Percentiles rank a stretch among this genome's conserved stretches.
phyloP scores from a whole-genome alignment of 2,797 vertebrate genomes.

The Champsocephalus gunnari region DNA sequence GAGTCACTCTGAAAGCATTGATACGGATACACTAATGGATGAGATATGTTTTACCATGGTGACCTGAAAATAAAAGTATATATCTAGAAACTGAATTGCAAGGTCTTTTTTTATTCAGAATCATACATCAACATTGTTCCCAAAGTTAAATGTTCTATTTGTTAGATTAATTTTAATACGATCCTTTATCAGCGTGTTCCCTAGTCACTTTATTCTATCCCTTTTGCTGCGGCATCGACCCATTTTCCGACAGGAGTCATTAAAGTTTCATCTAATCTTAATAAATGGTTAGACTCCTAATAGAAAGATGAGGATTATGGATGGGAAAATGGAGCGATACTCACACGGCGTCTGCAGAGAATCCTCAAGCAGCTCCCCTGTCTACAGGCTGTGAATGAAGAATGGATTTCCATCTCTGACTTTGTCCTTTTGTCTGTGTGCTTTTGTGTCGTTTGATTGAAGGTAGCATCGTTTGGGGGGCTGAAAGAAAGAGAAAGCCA shows the following conservation, averaged over 20 bases:
- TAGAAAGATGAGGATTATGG: slow-evolving; percentile 68
- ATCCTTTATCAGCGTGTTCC: slow-evolving; percentile 31
- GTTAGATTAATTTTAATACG: slow-evolving; percentile 43
- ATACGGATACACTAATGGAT: too few relatives aligned
- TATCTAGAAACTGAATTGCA: not conserved
- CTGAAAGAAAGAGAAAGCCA: slow-evolving; percentile 58
- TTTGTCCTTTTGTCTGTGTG: slow-evolving; percentile 71
- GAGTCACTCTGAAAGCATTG: not conserved
- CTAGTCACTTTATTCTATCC: slow-evolving; percentile 28
- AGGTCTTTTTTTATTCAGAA: not conserved
- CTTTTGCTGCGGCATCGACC: slow-evolving; percentile 56
- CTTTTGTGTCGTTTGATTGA: slow-evolving; percentile 76
- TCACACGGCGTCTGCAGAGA: slow-evolving; percentile 61
- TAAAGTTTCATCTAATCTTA: slow-evolving; percentile 77
- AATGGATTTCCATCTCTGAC: slow-evolving; percentile 73
- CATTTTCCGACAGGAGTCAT: slow-evolving; percentile 72
- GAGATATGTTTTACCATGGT: too few relatives aligned
- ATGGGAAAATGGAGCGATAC: slow-evolving; percentile 64
- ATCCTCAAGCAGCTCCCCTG: slow-evolving; percentile 65
- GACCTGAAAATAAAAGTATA: too few relatives aligned
- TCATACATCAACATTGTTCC: slow-evolving; percentile 5
- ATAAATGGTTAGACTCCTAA: slow-evolving; percentile 72
- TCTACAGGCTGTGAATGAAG: slow-evolving; percentile 60
- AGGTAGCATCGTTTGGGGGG: slow-evolving; percentile 67
- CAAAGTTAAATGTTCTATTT: slow-evolving; percentile 27